Percentiles rank a stretch among this genome's conserved stretches.
Evolutionary conservation across 2,113 vertebrate genomes (phyloP).

Genomic region (Odobenus rosmarus): DNA sequence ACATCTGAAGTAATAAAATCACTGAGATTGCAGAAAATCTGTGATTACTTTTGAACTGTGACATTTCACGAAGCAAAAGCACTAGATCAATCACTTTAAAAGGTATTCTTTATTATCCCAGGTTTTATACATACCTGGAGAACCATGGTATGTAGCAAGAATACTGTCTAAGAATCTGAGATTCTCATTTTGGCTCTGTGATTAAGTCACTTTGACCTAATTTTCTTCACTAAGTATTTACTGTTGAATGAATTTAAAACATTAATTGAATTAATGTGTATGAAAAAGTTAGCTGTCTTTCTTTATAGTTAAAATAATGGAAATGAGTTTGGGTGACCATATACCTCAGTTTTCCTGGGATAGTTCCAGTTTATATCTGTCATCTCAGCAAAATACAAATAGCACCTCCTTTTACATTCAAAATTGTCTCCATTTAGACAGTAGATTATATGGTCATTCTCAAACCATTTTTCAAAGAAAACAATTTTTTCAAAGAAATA

Average conservation of each 20-base stretch:
- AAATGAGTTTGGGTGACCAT: background rate
- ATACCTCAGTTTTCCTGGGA: background rate
- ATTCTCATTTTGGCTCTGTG: background rate
- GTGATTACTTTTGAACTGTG: slow-evolving; percentile 40
- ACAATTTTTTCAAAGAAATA: slow-evolving; percentile 5
- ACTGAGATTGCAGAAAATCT: background rate
- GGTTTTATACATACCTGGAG: background rate
- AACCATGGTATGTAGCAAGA: background rate
- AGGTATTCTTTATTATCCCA: background rate
- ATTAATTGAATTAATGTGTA: background rate
- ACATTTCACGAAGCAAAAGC: background rate
- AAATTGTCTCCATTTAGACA: background rate
- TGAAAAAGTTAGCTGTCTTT: background rate
- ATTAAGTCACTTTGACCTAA: background rate
- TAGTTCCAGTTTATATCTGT: background rate
- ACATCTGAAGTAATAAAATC: slow-evolving; percentile 17
- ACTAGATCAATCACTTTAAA: background rate
- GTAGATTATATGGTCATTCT: background rate
- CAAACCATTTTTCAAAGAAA: slow-evolving; percentile 8
- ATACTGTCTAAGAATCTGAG: background rate
- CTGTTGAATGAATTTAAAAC: slow-evolving; percentile 10
- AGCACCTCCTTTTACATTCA: background rate
- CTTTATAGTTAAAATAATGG: background rate
- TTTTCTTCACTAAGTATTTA: slow-evolving; percentile 51
- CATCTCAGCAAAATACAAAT: background rate